Base-by-base conservation (phyloP, 2,113 vertebrate species). In the Chroicocephalus ridibundus region DNA sequence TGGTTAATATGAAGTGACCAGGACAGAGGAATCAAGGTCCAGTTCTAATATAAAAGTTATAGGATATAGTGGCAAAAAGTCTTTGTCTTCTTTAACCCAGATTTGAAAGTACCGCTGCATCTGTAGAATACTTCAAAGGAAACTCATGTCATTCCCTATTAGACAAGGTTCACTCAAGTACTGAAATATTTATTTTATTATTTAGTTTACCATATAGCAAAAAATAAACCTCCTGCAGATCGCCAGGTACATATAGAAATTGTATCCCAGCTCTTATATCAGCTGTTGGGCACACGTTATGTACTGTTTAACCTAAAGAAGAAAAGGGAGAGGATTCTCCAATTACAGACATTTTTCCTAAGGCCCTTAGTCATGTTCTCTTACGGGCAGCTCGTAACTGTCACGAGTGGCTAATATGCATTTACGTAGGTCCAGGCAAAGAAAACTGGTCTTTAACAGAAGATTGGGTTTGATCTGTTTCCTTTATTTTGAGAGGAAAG, bases 241-340 rank as follows among this genome's bases (percentile, higher is more conserved):
- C 4, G 4, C 1, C 54, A 34, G 15, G 13, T 52, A 38, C 47
- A 26, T 11, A 11, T 0, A 64, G 15, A 61, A 82, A 74, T 46
- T 54, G 13, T 38, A 57, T 44, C 46, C 29, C 42, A 18, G 13
- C 44, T 94, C 25, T 88, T 65, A 70, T 11, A 18, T 62, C n/a
- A 75, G 27, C 42, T n/a, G 9, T 11, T 57, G 25, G 3, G 1
- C 25, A 65, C 32, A 24, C 0, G 1, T 57, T 72, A 26, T 2
- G 4, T 55, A 38, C 34, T 25, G 5, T 31, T 49, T 82, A n/a
- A 58, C 21, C 10, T 34, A 9, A 70, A 58, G 51, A 47, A 88
- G 24, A 65, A 91, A 89, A 78, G 9, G 29, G 22, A 91, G 60
- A 78, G 15, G 2, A 68, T 75, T 87, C 42, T 71, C 15, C 31